phyloP scores from a whole-genome alignment of 35 echinoderm and acorn worm species.

The Anneissia japonica region DNA sequence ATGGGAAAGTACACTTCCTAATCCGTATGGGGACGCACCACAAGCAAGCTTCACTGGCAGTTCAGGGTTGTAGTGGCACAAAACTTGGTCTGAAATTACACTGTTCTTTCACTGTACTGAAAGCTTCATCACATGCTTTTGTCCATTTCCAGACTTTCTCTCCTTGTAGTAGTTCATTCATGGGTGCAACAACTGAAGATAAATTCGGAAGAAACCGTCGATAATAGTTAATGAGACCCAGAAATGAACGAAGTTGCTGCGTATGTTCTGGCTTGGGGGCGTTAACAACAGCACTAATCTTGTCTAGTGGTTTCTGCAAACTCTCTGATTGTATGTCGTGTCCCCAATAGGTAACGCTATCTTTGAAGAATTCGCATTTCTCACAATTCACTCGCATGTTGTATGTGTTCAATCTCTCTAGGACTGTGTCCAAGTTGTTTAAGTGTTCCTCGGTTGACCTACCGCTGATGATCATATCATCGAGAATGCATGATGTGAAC shows the following conservation, averaged over 20 bases:
- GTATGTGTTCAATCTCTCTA: neutral
- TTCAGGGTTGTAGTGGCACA: conserved; percentile 7
- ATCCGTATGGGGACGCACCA: conserved; percentile 9
- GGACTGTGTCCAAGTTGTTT: neutral
- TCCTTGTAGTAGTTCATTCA: neutral
- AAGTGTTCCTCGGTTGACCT: neutral
- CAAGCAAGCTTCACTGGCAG: neutral
- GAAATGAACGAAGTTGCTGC: conserved; percentile 9
- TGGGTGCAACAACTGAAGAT: neutral
- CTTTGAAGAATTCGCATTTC: conserved; percentile 14
- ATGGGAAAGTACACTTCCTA: conserved; percentile 19
- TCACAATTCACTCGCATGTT: neutral
- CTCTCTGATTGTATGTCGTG: neutral
- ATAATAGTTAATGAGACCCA: conserved; percentile 20
- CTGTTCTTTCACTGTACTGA: neutral
- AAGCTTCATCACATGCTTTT: neutral
- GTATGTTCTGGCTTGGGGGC: neutral
- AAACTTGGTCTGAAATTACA: conserved; percentile 8
- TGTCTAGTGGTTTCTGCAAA: neutral
- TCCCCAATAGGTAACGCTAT: neutral
- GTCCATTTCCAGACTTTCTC: conserved; percentile 1
- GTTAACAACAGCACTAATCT: neutral
- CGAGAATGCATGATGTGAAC: neutral
- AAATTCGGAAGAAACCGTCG: conserved; percentile 22
- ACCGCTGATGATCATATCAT: neutral